Percentiles rank a stretch among this genome's conserved stretches.
Conservation (phyloP, 30 jellyfish, hydroid and myxozoan species). For the Sanderia malayensis region DNA sequence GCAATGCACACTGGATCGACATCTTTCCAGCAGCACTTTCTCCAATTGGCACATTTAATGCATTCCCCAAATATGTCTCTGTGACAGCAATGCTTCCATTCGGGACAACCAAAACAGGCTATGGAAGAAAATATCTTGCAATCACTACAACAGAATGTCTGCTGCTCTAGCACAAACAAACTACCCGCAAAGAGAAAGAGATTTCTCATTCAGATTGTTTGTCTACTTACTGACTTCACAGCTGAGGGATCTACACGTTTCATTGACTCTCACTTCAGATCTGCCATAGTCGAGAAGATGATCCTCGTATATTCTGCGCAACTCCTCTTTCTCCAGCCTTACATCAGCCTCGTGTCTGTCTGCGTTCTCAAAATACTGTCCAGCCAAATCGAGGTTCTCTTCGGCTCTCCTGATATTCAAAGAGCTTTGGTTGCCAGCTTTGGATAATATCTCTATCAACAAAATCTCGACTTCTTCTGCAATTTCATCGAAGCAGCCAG, state of each 20-base stretch:
- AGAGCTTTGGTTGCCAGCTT: slow-evolving; percentile 96
- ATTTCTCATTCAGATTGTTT: not conserved
- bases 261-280: slow-evolving; percentile 85
- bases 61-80: slow-evolving; percentile 98
- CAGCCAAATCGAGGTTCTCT: slow-evolving; percentile 84
- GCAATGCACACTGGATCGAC: slow-evolving; percentile 95
- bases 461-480: slow-evolving; percentile 81
- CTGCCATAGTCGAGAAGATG: slow-evolving; percentile 90
- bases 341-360: slow-evolving; percentile 68
- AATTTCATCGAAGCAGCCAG: slow-evolving; percentile 91
- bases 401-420: slow-evolving; percentile 88
- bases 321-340: slow-evolving; percentile 58
- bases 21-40: slow-evolving; percentile 95
- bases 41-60: slow-evolving; percentile 94
- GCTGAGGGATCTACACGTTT: slow-evolving; percentile 61
- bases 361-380: slow-evolving; percentile 71
- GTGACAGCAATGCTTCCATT: slow-evolving; percentile 87
- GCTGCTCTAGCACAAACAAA: too few species aligned
- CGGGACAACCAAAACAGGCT: slow-evolving; percentile 99
- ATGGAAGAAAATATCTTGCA: not conserved
- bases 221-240: slow-evolving; percentile 82
- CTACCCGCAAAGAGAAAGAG: too few species aligned
- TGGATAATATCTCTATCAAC: slow-evolving; percentile 66
- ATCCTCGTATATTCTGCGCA: slow-evolving; percentile 63
- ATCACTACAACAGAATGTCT: too few species aligned